Base-by-base conservation (phyloP, 2,113 vertebrate species). In the Gasterosteus aculeatus region DNA sequence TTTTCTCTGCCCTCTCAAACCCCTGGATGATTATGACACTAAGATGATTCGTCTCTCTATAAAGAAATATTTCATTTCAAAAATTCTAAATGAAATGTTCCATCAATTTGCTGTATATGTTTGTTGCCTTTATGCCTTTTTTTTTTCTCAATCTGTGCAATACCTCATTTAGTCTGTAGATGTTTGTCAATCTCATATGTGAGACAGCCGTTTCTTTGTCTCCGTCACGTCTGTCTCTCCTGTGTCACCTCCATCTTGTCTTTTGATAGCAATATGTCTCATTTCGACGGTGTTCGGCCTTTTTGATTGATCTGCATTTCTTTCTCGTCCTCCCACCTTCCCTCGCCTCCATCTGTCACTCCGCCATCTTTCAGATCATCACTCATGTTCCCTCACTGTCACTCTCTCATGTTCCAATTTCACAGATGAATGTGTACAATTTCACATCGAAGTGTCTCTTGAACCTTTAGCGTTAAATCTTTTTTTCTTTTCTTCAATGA, bases 141-240 rank as follows among this genome's bases (percentile, higher is more conserved):
- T 87, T 94, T 95, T 39, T 56, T 65, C 95, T 96, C 96, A 95
- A 96, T 97, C 96, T 97, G 96, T 99, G 97, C 97, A 98, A 98
- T 98, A 98, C 96, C 96, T 99, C 97, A 96, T 97, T 96, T 96
- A 96, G 95, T 96, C 95, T 96, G 95, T 96, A 95, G 95, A 94
- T 92, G 93, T 96, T 95, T 95, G 93, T 96, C 95, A 90, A 93
- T 93, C 70, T 94, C 94, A 85, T 87, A 93, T 94, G 85, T 90
- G 95, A 78, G 90, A 84, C 82, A 70, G 54, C 76, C 31, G 60
- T 64, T 75, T 62, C 69, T 70, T 51, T 51, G 7, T 81, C 63
- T 66, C 42, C 3, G 12, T 65, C 69, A 4, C 0, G 42, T 73
- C 39, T 31, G 73, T 82, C 67, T 69, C 31, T 5, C 10, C 65